Conservation (phyloP, 2,113 vertebrate species). For the Dolichallabes microphthalmus region DNA sequence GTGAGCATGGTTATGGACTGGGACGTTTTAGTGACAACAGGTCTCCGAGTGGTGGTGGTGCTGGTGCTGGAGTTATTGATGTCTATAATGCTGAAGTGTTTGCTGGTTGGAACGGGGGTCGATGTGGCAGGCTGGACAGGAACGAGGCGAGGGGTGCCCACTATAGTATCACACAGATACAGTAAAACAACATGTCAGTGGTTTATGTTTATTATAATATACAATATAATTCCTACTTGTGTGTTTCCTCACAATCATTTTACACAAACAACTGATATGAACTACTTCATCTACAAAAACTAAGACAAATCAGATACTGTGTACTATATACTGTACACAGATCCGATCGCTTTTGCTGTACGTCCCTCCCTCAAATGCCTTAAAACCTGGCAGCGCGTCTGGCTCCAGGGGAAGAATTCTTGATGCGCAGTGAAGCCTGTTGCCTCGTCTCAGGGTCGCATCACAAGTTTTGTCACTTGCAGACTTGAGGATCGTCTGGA, state of each 20-base stretch:
- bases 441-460: too few species aligned
- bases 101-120: slow-evolving; percentile 29
- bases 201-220: not conserved
- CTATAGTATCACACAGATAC: slow-evolving; percentile 13
- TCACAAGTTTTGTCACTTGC: too few species aligned
- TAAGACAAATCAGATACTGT: not conserved
- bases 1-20: slow-evolving; percentile 35
- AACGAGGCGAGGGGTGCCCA: slow-evolving; percentile 35
- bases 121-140: slow-evolving; percentile 52
- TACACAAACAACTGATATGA: not conserved
- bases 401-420: too few species aligned
- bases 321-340: too few species aligned
- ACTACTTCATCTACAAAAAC: not conserved
- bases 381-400: too few species aligned
- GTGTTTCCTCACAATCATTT: not conserved
- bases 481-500: too few species aligned
- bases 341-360: too few species aligned
- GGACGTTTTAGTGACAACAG: slow-evolving; percentile 44
- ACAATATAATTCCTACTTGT: not conserved
- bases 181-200: not conserved
- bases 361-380: too few species aligned
- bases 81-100: slow-evolving; percentile 30
- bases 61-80: slow-evolving; percentile 48
- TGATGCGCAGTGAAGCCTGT: too few species aligned
- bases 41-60: slow-evolving; percentile 51